Evolutionary conservation across 2,113 vertebrate genomes (phyloP).

Genomic region (Rissa tridactyla): DNA sequence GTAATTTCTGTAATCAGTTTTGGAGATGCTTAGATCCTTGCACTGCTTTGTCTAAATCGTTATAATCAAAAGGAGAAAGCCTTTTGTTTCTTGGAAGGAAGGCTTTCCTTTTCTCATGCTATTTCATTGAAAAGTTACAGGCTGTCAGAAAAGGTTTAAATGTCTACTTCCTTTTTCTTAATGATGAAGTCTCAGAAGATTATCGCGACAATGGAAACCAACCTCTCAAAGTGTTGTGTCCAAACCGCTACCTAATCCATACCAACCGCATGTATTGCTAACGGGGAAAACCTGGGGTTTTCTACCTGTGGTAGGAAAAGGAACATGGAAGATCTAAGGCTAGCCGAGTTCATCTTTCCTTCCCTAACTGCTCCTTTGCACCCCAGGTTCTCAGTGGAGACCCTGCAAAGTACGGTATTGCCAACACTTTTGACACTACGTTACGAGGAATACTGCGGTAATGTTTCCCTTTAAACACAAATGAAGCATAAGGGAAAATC

Average conservation of each 20-base stretch:
- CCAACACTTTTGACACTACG: accelerated
- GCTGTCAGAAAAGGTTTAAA: not conserved
- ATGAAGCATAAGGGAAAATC: not conserved
- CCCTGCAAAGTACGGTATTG: not conserved
- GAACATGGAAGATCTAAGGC: not conserved
- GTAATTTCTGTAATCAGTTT: not conserved
- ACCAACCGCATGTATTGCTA: not conserved
- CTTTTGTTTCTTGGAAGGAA: not conserved
- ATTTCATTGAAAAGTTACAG: not conserved
- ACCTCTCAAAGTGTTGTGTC: not conserved
- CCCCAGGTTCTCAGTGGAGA: not conserved
- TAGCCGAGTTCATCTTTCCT: not conserved
- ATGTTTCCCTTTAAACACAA: not conserved
- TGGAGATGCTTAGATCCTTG: not conserved
- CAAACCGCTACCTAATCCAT: not conserved
- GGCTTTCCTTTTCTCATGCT: not conserved
- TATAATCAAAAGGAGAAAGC: not conserved
- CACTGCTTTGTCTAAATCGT: not conserved
- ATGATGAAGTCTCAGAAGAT: not conserved
- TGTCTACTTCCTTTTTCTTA: not conserved
- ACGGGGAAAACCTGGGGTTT: not conserved
- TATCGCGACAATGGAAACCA: not conserved
- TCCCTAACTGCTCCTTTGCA: not conserved
- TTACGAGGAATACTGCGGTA: not conserved
- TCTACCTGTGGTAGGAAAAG: not conserved